Evolutionary conservation across 2,113 vertebrate genomes (phyloP).

Genomic region (Zosterops pallidus): DNA sequence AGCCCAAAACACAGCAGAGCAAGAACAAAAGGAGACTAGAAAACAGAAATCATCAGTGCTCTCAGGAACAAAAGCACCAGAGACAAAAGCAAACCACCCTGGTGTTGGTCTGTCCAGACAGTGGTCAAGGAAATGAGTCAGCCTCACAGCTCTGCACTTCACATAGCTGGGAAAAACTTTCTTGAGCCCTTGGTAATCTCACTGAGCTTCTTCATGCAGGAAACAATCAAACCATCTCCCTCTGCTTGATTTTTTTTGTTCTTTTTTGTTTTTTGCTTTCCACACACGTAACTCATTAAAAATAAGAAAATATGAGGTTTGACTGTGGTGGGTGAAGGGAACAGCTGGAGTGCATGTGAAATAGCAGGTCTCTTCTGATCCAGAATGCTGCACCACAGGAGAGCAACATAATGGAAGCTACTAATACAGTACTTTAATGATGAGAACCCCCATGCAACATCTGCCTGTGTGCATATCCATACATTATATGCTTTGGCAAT

Average conservation of each 20-base stretch:
- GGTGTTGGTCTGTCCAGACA: neutral
- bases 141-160: neutral
- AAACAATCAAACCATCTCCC: neutral
- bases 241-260: neutral
- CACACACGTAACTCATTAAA: constrained; percentile 3
- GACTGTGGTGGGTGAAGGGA: constrained; percentile 21
- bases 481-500: neutral
- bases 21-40: neutral
- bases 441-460: neutral
- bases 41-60: neutral
- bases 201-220: neutral
- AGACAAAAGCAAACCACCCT: neutral
- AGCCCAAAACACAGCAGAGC: neutral
- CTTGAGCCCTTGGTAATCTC: neutral
- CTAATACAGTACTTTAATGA: constrained; percentile 7
- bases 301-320: neutral
- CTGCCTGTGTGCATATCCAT: neutral
- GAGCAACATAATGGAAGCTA: neutral
- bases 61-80: neutral
- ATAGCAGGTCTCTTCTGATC: constrained; percentile 27
- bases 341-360: constrained; percentile 34
- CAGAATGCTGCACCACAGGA: constrained; percentile 23
- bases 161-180: neutral
- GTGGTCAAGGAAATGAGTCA: neutral
- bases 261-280: neutral